These are phyloP conservation scores for Cryptops parisi DNA, from an alignment of 2,888 invertebrate genomes.

Conservation along the genomic window DNA sequence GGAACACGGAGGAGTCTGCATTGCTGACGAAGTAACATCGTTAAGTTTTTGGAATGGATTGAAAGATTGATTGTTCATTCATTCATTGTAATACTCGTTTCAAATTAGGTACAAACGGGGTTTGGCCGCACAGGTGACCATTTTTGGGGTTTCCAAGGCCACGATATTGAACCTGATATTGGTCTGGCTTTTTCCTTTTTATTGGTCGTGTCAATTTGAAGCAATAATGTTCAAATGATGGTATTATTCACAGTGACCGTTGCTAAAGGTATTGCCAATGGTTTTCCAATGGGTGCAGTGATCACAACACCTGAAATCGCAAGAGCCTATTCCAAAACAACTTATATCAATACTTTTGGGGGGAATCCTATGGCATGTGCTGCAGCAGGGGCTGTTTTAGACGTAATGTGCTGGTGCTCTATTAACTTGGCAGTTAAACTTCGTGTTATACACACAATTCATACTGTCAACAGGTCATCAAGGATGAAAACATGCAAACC, in stretches of 20 bases:
- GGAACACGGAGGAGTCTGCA: conserved; percentile 68
- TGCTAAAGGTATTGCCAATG: conserved; percentile 85
- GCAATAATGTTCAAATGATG: not conserved
- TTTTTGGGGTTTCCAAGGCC: conserved; percentile 92
- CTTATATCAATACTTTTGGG: conserved; percentile 91
- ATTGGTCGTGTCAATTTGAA: not conserved
- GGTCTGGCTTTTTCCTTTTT: too few relatives aligned
- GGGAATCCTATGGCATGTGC: conserved; percentile 85
- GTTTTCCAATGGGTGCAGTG: conserved; percentile 90
- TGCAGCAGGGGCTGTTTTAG: conserved; percentile 79
- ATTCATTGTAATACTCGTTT: not conserved
- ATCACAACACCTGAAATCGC: conserved; percentile 83
- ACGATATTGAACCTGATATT: conserved; percentile 77
- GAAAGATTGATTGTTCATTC: not conserved
- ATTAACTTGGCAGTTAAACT: not conserved
- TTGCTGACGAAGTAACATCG: conserved; percentile 68
- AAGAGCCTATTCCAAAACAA: conserved; percentile 51
- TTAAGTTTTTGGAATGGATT: not conserved
- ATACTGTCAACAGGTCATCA: conserved; percentile 50
- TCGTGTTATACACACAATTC: not conserved
- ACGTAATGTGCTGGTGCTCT: too few relatives aligned
- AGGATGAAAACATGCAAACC: conserved; percentile 68
- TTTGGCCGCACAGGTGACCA: conserved; percentile 87
- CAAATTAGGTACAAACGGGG: conserved; percentile 72
- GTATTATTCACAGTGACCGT: conserved; percentile 50